A percentile compares a stretch with the other conserved stretches of the same genome.
These are phyloP conservation scores for Xanthorhoe designata DNA, from an alignment of 2,888 invertebrate species.

Conservation along the genomic window DNA sequence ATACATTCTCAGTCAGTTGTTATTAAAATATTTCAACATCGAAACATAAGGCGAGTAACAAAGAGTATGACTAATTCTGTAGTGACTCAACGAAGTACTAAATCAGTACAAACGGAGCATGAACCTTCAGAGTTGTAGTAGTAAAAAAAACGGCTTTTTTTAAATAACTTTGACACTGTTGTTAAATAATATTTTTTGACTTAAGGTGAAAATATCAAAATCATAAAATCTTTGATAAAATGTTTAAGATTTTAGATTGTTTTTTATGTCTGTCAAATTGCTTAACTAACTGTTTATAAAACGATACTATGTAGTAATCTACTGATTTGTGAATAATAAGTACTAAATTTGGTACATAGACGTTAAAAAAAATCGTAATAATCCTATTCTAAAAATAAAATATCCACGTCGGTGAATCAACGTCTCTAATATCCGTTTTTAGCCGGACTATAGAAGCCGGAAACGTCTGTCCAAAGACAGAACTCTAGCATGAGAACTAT, in stretches of 20 bases:
- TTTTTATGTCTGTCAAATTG: too few species aligned
- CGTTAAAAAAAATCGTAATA: too few species aligned
- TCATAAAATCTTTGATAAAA: too few species aligned
- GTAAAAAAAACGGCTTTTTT: neutral
- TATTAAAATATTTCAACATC: slow-evolving; percentile 21
- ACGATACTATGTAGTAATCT: too few species aligned
- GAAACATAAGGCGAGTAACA: slow-evolving; percentile 52
- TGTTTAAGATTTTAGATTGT: too few species aligned
- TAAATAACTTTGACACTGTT: too few species aligned
- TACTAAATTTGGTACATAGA: too few species aligned
- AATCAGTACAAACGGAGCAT: slow-evolving; percentile 59
- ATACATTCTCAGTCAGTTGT: neutral
- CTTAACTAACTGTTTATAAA: too few species aligned
- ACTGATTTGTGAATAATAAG: too few species aligned
- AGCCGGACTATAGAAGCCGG: slow-evolving; percentile 23
- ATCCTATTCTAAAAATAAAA: too few species aligned
- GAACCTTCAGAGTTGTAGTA: slow-evolving; percentile 15
- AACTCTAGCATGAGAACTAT: slow-evolving; percentile 66
- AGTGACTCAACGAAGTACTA: slow-evolving; percentile 65
- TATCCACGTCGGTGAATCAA: neutral
- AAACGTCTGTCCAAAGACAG: slow-evolving; percentile 16
- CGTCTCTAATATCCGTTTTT: slow-evolving; percentile 4
- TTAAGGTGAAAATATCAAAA: too few species aligned
- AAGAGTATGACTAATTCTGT: slow-evolving; percentile 67
- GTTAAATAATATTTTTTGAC: too few species aligned